Evolutionary conservation across 2,113 vertebrate species (phyloP).

Genomic region (Eidolon helvum): DNA sequence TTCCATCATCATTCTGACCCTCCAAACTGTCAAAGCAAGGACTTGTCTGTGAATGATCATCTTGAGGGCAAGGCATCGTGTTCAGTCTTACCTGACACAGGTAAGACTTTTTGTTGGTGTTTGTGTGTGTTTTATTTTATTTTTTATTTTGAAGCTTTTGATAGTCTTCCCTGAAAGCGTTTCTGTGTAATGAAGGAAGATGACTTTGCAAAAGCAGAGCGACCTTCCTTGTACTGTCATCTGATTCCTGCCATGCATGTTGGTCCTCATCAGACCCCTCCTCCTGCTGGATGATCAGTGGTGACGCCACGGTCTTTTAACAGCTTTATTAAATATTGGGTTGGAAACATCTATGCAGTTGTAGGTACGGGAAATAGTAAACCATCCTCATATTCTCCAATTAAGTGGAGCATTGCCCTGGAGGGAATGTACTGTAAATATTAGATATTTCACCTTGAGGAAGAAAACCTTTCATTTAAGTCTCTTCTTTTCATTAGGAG

Average conservation of each 20-base stretch:
- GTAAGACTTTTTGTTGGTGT: neutral
- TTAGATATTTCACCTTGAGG: neutral
- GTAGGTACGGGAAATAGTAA: neutral
- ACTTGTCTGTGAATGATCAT: too few relatives aligned
- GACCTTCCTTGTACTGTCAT: accelerated
- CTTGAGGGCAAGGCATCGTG: neutral
- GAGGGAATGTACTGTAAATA: neutral
- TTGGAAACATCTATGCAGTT: accelerated
- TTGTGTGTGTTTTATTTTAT: neutral
- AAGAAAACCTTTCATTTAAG: neutral
- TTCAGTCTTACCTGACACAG: neutral
- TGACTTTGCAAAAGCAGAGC: neutral
- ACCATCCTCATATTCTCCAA: neutral
- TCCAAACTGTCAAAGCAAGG: neutral
- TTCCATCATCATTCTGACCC: neutral
- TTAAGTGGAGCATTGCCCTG: neutral
- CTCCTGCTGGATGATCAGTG: too few relatives aligned
- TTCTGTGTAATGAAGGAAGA: neutral
- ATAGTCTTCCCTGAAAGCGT: neutral
- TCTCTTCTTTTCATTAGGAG: neutral
- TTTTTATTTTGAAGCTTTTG: neutral
- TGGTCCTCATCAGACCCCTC: neutral
- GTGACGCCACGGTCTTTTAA: accelerated
- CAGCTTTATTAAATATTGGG: neutral
- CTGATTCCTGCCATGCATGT: too few relatives aligned